phyloP scores from a whole-genome alignment of 2,113 vertebrate genomes.

The Triplophysa dalaica region DNA sequence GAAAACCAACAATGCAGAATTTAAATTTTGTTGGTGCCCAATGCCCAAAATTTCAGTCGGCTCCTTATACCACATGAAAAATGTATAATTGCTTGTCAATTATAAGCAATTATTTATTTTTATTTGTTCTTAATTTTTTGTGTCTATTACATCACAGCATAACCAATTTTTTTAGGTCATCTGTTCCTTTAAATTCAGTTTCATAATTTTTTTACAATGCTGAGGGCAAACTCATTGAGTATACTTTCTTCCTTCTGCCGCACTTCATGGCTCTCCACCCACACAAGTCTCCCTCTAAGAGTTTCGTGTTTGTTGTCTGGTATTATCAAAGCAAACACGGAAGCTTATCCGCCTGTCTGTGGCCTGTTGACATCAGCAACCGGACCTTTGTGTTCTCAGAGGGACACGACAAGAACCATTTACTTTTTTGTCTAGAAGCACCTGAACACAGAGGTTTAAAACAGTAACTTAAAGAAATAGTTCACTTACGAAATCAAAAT shows the following conservation, averaged over 20 bases:
- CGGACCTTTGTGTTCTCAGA: background rate
- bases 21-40: too few species aligned
- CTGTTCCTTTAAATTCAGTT: too few species aligned
- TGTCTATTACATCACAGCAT: too few species aligned
- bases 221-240: too few species aligned
- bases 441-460: background rate
- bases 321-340: conserved; percentile 3
- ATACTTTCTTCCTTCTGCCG: background rate
- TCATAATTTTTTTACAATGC: too few species aligned
- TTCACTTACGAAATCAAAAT: too few species aligned
- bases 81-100: too few species aligned
- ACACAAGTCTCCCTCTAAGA: background rate
- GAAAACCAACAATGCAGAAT: too few species aligned
- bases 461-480: background rate
- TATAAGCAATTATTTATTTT: too few species aligned
- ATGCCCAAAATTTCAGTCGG: too few species aligned
- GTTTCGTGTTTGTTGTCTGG: background rate
- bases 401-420: background rate
- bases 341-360: background rate
- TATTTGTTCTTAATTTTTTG: too few species aligned
- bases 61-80: too few species aligned
- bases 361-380: background rate
- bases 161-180: background rate
- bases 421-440: background rate
- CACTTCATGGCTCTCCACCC: background rate